These are phyloP conservation scores for Desmophyllum pertusum DNA, from an alignment of 92 coral and sea anemone species.

Conservation along the genomic window DNA sequence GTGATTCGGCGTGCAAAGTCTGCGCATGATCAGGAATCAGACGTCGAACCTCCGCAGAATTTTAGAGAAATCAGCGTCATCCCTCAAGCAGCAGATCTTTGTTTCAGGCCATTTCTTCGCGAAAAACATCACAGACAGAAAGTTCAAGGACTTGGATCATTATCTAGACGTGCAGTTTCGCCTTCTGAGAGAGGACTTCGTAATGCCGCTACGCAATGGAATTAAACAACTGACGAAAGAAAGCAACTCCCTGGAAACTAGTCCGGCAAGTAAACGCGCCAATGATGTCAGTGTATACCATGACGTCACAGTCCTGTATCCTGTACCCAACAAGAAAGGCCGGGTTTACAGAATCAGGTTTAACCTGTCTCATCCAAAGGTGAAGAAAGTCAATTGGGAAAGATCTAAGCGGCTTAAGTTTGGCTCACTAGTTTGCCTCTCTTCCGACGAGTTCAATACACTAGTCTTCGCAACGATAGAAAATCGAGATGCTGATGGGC, in stretches of 20 bases:
- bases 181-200: constrained; percentile 79
- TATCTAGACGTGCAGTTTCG: constrained; percentile 95
- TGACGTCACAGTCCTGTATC: constrained; percentile 63
- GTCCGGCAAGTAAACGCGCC: background rate
- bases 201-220: constrained; percentile 75
- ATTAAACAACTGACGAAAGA: constrained; percentile 53
- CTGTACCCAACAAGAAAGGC: constrained; percentile 64
- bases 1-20: constrained; percentile 34
- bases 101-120: constrained; percentile 81
- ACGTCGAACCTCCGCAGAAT: constrained; percentile 73
- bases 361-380: constrained; percentile 43
- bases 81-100: constrained; percentile 70
- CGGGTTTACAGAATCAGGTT: constrained; percentile 72
- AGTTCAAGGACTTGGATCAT: constrained; percentile 72
- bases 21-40: constrained; percentile 22
- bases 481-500: constrained; percentile 60
- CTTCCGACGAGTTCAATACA: constrained; percentile 67
- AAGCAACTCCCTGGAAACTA: constrained; percentile 12
- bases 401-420: constrained; percentile 71
- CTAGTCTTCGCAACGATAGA: constrained; percentile 81
- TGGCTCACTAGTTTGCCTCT: constrained; percentile 85
- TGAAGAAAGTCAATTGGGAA: constrained; percentile 72
- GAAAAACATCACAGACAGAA: constrained; percentile 68
- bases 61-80: constrained; percentile 72
- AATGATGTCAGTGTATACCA: constrained; percentile 51